Evolutionary conservation across 2,113 vertebrate species (phyloP), one percentile per base, ranked within the genome.

Genomic region (Cairina moschata): DNA sequence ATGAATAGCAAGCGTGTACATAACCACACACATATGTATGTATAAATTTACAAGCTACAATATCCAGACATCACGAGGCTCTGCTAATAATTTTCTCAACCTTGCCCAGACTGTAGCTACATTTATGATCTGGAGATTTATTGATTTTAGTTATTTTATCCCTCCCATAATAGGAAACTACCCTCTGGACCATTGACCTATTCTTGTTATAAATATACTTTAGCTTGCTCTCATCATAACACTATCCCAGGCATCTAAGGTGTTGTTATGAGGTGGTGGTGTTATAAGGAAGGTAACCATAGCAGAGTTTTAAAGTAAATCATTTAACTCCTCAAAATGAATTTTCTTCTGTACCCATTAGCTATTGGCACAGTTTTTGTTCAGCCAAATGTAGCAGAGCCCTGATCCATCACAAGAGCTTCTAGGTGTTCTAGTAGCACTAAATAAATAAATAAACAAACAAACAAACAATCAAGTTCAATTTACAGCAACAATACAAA

Each of bases 51-150:
- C 96, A 98, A 97, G 98, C 98, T 98, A 98, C 97, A 98, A 97
- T 98, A 98, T 96, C 98, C 98, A 98, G 97, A 98, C 98, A 97
- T 97, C 97, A 81, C 83, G 97, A 98, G 95, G 90, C 95, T 96
- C 93, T 84, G 96, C 97, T 98, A 98, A 98, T 98, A 98, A 98
- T 98, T 98, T 98, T 97, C 96, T 97, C 97, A 98, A 98, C 93
- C 95, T 97, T 97, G 95, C 98, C 96, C 97, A 98, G 97, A 97
- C 97, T 98, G 90, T 96, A 98, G 97, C 97, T 97, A 98, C 97
- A 98, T 98, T 98, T 98, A 98, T 98, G 98, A 98, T 98, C 97
- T 97, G 93, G 95, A 98, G 98, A 98, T 98, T 98, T 98, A 98
- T 98, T 98, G 97, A 98, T 98, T 98, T 98, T 94, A 96, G 96